These are phyloP conservation scores for Drosophila bunnanda DNA, from an alignment of 2,888 invertebrate species.

Conservation along the genomic window DNA sequence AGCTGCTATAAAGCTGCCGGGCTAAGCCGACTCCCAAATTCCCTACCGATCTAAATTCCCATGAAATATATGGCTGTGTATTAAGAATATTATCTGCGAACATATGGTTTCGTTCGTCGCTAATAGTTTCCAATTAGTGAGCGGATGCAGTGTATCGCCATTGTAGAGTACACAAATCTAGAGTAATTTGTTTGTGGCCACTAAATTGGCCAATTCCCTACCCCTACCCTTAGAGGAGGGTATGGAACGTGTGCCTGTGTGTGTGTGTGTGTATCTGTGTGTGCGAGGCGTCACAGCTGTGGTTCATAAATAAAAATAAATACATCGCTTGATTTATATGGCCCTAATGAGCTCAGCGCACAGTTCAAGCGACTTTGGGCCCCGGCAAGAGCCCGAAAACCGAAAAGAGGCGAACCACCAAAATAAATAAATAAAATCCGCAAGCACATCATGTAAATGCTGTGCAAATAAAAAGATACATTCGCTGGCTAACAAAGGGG, in stretches of 20 bases:
- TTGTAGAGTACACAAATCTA: constrained; percentile 38
- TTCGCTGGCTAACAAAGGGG: constrained; percentile 5
- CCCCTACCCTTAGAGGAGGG: constrained; percentile 2
- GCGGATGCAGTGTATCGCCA: constrained; percentile 22
- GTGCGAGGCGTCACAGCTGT: constrained; percentile 68
- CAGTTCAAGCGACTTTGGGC: constrained; percentile 46
- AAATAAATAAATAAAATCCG: constrained; percentile 51
- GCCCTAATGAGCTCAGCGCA: constrained; percentile 67
- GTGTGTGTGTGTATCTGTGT: constrained; percentile 6
- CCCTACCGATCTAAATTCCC: not conserved
- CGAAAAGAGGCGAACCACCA: constrained; percentile 39
- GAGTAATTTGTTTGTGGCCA: constrained; percentile 52
- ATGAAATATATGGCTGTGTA: not conserved
- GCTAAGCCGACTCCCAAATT: constrained; percentile 6
- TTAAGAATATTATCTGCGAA: not conserved
- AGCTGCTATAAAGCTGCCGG: not conserved
- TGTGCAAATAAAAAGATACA: constrained; percentile 62
- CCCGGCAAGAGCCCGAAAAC: constrained; percentile 18
- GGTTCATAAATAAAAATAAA: constrained; percentile 69
- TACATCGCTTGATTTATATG: constrained; percentile 69
- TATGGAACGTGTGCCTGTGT: not conserved
- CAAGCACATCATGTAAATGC: constrained; percentile 73
- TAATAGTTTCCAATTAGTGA: constrained; percentile 31
- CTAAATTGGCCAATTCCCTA: constrained; percentile 48
- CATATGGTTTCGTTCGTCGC: not conserved